Base-by-base conservation (phyloP, 1,140 invertebrate genomes). In the Stegodyphus dumicola region DNA sequence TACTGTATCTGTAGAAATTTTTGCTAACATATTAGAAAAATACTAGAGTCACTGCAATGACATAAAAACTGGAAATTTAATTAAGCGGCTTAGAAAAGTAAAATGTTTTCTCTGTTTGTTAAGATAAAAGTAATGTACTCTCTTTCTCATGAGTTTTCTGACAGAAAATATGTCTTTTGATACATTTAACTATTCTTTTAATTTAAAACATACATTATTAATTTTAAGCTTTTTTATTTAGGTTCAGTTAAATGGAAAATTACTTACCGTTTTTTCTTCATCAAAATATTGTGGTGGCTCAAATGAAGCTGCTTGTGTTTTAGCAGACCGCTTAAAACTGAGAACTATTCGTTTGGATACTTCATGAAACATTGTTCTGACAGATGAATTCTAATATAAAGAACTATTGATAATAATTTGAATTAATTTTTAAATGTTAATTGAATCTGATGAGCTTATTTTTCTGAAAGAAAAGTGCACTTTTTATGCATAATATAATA, bases 241-340 rank as follows among this genome's bases (percentile, higher is more conserved):
- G 92, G 90, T 92, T 48, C 92, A 94, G 88, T 92, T 93, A 86
- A 92, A 92, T 87, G 93, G 93, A 0, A 93, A 92, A 89, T 89
- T 94, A 18, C 88, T 94, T n/a, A 94, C 93, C 6, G 92, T 94
- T 0, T 94, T 94, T 88, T 94, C 93, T 4, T 94, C 93, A 0
- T 94, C 94, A 2, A 92, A 92, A 87, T 94, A 94, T 89, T 93
- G 93, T 89, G 93, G 93, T 49, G 93, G 93, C 7, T 90, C 91
- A 6, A 94, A 94, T 88, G 93, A 94, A 89, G 93, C 93, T 33
- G 94, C 94, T 17, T 94, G 93, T 89, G 91, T 94, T 66, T 89
- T 94, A 17, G 93, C 92, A 3, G 92, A 93, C 86, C 91, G 91
- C 84, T 89, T 90, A 51, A 93, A 93, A 88, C 87, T 93, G 6